Base-by-base conservation (phyloP, 2,113 vertebrate genomes). In the Lepus europaeus region DNA sequence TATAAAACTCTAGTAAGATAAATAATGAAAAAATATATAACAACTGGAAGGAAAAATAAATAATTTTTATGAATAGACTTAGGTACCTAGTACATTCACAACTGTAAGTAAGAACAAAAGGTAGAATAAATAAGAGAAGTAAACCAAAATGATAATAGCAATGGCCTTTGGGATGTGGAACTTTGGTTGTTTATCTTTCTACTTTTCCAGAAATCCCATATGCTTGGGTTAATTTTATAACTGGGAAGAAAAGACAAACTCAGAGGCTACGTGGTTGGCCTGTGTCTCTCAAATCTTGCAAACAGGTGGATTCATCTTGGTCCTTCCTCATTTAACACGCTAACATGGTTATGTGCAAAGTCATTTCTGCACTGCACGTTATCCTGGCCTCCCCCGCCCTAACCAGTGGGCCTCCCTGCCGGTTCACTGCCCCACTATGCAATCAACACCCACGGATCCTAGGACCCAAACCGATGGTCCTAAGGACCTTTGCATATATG, bases 201-300 rank as follows among this genome's bases (percentile, higher is more conserved):
- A 73, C 73, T 81, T 91, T 86, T 63, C 82, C 27, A 63, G 82
- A 89, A 94, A 81, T 68, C 14, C 36, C 36, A 20, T 10, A 94
- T 76, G 14, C 45, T 56, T 76, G 39, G 10, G 31, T 63, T 87
- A 84, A 87, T 76, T 94, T 88, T 90, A 94, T 66, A 79, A 89
- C 27, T 12, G 19, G n/a, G 31, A 39, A 59, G 11, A 12, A 88
- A 81, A 91, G 33, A 14, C 22, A 91, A 85, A 63, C 39, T 64
- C n/a, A 83, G 39, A 84, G 81, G 87, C 36, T 73, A 90, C 80
- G 23, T 86, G 64, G 77, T 78, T 61, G 61, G 68, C 16, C 27
- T 92, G 9, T 45, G 45, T 53, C 27, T 11, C 14, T 64, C 61
- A 79, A 51, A 36, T 14, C 33, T 59, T 33, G 14, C 56, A 68